These are phyloP conservation scores for Cynodonichthys magdalenae DNA, from an alignment of 2,797 vertebrate species.

Conservation along the genomic window DNA sequence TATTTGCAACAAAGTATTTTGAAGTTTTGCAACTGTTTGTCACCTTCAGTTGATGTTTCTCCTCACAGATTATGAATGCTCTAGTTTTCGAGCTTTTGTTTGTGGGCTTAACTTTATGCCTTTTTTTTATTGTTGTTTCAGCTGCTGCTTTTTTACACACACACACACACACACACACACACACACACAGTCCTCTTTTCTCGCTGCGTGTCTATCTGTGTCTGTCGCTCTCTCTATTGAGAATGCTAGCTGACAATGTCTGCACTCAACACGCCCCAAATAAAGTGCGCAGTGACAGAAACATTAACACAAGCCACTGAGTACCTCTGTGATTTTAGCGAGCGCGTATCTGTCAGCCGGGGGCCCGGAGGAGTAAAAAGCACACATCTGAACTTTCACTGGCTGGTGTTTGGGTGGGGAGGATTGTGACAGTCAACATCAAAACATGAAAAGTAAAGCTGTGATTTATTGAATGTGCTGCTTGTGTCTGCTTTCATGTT, in stretches of 20 bases:
- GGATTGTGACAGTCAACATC: conserved; percentile 74
- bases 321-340: conserved; percentile 67
- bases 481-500: conserved; percentile 73
- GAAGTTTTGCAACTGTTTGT: conserved; percentile 7
- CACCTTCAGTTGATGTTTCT: neutral
- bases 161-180: neutral
- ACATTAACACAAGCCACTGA: conserved; percentile 74
- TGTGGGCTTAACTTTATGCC: conserved; percentile 15
- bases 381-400: conserved; percentile 67
- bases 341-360: conserved; percentile 60
- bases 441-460: conserved; percentile 70
- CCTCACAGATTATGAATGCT: conserved; percentile 20
- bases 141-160: conserved; percentile 14
- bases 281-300: conserved; percentile 70
- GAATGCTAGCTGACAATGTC: conserved; percentile 68
- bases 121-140: conserved; percentile 31
- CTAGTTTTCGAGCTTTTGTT: conserved; percentile 27
- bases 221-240: conserved; percentile 45
- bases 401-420: conserved; percentile 56
- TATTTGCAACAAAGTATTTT: conserved; percentile 22
- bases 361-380: conserved; percentile 62
- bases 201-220: conserved; percentile 20
- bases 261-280: conserved; percentile 60
- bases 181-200: neutral
- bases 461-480: conserved; percentile 73